Base-by-base conservation (phyloP, 2,113 vertebrate genomes). In the Camelus bactrianus region DNA sequence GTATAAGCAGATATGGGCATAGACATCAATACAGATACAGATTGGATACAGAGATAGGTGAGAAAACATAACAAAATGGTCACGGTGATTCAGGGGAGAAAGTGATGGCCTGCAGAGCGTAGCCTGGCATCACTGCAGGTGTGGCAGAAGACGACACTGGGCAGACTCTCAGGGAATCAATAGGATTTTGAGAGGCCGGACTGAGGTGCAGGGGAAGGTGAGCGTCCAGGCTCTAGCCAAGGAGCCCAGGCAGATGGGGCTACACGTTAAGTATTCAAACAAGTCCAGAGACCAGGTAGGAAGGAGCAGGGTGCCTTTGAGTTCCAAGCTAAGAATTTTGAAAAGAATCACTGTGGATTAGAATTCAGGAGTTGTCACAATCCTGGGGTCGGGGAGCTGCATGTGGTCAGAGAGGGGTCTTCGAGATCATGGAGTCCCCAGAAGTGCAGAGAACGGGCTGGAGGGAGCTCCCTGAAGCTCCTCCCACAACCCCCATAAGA, bases 61-160 rank as follows among this genome's bases (percentile, higher is more conserved):
- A 62, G 38, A 14, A 60, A 56, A 3, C 4, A 10, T 2, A 20
- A 24, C 11, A 28, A n/a, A 28, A 32, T 0, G 4, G 62, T 3
- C 77, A 5, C 3, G 17, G 15, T 30, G 26, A 12, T 24, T 20
- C 24, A 20, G 0, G 17, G n/a, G 54, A 92, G n/a, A 16, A 32
- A 4, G 52, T 76, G 38, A 1, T 38, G 10, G 7, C 8, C 2
- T 8, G 2, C 0, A 30, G 48, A 3, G 11, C 0, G 1, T 0
- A 12, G 26, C 2, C 7, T 0, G 10, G 13, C 46, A 10, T 48
- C 22, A 0, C 1, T 20, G 32, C 0, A 35, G 76, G 58, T 19
- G 0, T 6, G 8, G 8, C 0, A 67, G 20, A 54, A 38, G 30
- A 30, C 22, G 42, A 19, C 19, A 3, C 0, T 7, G 32, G 17